Conservation (phyloP, 1,140 invertebrate genomes). For the Heterodera carotae region DNA sequence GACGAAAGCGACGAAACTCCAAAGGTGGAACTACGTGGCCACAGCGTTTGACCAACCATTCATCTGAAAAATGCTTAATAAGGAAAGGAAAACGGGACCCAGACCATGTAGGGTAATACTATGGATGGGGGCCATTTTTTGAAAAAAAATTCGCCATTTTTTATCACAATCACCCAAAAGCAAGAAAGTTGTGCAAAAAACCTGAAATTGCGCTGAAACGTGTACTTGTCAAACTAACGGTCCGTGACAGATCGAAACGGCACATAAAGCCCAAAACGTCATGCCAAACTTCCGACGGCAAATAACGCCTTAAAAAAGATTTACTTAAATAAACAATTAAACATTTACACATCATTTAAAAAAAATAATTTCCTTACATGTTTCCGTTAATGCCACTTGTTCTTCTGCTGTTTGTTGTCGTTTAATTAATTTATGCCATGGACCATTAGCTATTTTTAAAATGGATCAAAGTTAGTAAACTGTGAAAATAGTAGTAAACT, state of each 20-base stretch:
- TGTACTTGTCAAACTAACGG: neutral
- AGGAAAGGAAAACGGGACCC: neutral
- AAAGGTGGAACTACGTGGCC: neutral
- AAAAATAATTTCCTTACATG: neutral
- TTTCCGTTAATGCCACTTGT: neutral
- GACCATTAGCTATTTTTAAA: no score
- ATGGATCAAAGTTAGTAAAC: no score
- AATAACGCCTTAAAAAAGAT: neutral
- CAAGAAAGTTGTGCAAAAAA: neutral
- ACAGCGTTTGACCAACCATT: neutral
- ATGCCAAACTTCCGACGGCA: neutral
- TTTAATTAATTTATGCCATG: no score
- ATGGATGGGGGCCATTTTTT: neutral
- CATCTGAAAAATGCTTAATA: neutral
- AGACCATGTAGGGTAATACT: neutral
- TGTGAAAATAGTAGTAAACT: no score
- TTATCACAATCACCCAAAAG: no score
- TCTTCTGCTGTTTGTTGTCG: no score
- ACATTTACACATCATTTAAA: neutral
- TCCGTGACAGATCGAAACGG: neutral
- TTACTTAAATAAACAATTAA: neutral
- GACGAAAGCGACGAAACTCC: neutral
- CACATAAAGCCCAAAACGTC: neutral
- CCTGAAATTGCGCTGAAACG: neutral
- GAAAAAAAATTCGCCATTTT: neutral